Percentiles rank a stretch among this genome's conserved stretches.
These are phyloP conservation scores for Corythaixoides concolor DNA, from an alignment of 2,113 vertebrate species.

Conservation along the genomic window DNA sequence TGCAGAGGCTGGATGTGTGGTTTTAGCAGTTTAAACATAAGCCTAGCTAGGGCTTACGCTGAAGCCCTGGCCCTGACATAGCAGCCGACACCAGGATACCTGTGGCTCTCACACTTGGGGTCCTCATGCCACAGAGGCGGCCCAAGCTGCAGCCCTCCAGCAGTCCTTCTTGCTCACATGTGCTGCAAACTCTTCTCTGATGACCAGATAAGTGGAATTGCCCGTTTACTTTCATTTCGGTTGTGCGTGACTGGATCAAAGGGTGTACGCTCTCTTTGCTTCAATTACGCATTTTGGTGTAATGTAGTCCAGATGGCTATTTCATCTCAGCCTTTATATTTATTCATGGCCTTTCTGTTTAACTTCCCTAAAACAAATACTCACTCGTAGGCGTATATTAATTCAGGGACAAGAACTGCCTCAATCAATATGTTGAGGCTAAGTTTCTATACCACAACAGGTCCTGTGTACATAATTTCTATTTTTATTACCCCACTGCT, in stretches of 20 bases:
- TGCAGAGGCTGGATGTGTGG: background rate
- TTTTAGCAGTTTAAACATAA: background rate
- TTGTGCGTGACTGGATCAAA: constrained; percentile 57
- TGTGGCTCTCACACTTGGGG: background rate
- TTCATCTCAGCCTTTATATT: constrained; percentile 32
- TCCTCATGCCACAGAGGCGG: background rate
- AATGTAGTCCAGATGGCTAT: constrained; percentile 52
- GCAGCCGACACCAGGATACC: fast-evolving
- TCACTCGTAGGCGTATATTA: constrained; percentile 5
- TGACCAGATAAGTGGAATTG: constrained; percentile 29
- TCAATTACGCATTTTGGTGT: background rate
- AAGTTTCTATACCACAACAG: constrained; percentile 21
- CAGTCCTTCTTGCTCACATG: background rate
- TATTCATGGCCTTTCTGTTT: constrained; percentile 46
- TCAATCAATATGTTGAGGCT: constrained; percentile 45
- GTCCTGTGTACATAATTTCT: constrained; percentile 22
- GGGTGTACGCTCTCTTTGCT: background rate
- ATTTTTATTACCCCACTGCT: constrained; percentile 17
- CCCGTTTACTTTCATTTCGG: constrained; percentile 43
- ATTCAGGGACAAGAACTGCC: constrained; percentile 37
- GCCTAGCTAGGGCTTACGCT: background rate
- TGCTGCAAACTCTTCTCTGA: background rate
- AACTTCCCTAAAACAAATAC: constrained; percentile 53
- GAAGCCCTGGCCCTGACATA: background rate
- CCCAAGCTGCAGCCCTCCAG: background rate